Evolutionary conservation across 1,140 invertebrate species (phyloP).

Genomic region (Lepidurus packardi): DNA sequence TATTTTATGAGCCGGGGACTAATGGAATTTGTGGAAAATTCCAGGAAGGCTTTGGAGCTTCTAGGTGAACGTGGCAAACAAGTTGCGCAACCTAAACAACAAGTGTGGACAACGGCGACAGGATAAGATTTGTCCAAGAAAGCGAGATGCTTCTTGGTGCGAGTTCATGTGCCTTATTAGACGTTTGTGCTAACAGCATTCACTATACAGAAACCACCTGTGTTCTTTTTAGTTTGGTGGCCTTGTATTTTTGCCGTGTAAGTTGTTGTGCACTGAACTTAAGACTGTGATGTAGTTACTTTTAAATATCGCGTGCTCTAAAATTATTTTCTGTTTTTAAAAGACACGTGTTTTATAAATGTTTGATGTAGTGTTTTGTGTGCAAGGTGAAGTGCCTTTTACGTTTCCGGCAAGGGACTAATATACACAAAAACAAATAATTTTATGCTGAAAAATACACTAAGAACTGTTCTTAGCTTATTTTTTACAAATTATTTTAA

Average conservation of each 20-base stretch:
- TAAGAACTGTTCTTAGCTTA: too few species aligned
- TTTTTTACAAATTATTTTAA: too few species aligned
- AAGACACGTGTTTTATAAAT: too few species aligned
- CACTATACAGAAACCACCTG: not conserved
- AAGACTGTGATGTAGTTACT: too few species aligned
- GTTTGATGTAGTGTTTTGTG: too few species aligned
- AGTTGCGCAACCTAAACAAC: not conserved
- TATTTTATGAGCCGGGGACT: constrained; percentile 70
- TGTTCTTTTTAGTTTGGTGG: not conserved
- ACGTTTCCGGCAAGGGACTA: too few species aligned
- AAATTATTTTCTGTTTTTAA: too few species aligned
- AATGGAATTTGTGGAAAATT: constrained; percentile 65
- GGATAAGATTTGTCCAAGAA: not conserved
- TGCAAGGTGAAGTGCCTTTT: too few species aligned
- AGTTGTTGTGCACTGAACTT: not conserved
- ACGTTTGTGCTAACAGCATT: not conserved
- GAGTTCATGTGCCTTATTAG: constrained; percentile 10
- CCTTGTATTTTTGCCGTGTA: not conserved
- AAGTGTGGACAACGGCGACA: not conserved
- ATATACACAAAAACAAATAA: too few species aligned
- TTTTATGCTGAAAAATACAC: too few species aligned
- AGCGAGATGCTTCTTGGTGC: not conserved
- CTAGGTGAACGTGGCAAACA: constrained; percentile 25
- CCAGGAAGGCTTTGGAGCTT: constrained; percentile 51
- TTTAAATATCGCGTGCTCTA: too few species aligned